Base-by-base conservation (phyloP, 2,888 invertebrate species). In the Morpho helenor region DNA sequence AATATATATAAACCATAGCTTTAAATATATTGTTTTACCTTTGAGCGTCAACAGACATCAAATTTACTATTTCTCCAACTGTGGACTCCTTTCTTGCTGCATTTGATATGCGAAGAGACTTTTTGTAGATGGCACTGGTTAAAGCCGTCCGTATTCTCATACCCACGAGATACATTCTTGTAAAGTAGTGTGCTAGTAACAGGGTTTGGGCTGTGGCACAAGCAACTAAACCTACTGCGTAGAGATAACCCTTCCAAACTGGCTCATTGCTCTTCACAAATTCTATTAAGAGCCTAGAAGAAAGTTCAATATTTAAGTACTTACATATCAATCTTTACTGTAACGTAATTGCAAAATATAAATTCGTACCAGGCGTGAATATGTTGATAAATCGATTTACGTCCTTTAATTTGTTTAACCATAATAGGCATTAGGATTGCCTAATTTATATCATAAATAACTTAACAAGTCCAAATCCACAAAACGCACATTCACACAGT, bases 31-130 rank as follows among this genome's bases (percentile, higher is more conserved):
- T 31, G 4, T 6, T 40, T 7, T 75, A 91, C 89, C 95, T 92
- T 80, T 97, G 97, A 1, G 97, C 96, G 82, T 98, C 97, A 0
- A 97, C 97, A 6, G 96, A 94, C 97, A 97, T 97, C 65, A 97
- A 88, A 80, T 97, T 97, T 8, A 97, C 97, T 70, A 97, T 97
- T 92, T 97, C 97, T 45, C 97, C 97, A 0, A 97, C 95, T 0
- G 97, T 96, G 0, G 96, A 95, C 71, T 95, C 95, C 75, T 96
- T 96, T 62, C 95, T 92, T 0, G 96, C 94, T 0, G 94, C 85
- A 76, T 96, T 96, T 0, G 96, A 96, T 87, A 97, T 94, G 52
- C 93, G 91, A 57, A 97, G 79, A 0, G 96, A 95, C 87, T 98
- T 98, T 59, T 95, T 93, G 79, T 98, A 98, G 69, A 98, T 96